Conservation (phyloP, 2,888 invertebrate genomes). For the Trypoxylon attenuatum region DNA sequence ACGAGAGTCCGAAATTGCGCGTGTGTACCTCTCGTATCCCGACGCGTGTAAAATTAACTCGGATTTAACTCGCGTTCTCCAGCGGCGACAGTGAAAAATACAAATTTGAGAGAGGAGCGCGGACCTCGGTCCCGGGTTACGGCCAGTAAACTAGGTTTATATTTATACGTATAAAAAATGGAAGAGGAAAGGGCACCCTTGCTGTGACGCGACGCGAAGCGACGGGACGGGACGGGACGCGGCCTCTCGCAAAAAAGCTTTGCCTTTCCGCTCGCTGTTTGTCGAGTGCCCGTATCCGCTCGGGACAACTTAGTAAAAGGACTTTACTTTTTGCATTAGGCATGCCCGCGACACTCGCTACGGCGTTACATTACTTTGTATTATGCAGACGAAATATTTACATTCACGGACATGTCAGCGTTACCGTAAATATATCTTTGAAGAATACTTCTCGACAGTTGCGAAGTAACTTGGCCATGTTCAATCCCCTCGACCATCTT, state of each 20-base stretch:
- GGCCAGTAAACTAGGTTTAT: constrained; percentile 16
- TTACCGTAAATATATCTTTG: background rate
- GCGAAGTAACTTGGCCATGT: too few species aligned
- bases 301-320: constrained; percentile 31
- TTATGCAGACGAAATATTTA: background rate
- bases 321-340: constrained; percentile 10
- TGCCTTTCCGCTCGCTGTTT: constrained; percentile 17
- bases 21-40: constrained; percentile 26
- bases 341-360: constrained; percentile 10
- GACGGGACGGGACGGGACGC: too few species aligned
- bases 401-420: background rate
- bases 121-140: constrained; percentile 5
- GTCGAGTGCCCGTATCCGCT: constrained; percentile 28
- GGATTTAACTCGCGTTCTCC: constrained; percentile 20
- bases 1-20: constrained; percentile 32
- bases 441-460: too few species aligned
- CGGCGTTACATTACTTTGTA: background rate
- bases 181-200: constrained; percentile 1
- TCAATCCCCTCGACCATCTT: too few species aligned
- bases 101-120: constrained; percentile 16
- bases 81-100: constrained; percentile 1
- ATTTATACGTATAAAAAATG: constrained; percentile 14
- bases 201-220: background rate
- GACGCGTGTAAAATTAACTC: constrained; percentile 45
- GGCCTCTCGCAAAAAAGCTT: constrained; percentile 12